A percentile compares a stretch with the other conserved stretches of the same genome.
Conservation (phyloP, 2,113 vertebrate species). For the Oncorhynchus keta region DNA sequence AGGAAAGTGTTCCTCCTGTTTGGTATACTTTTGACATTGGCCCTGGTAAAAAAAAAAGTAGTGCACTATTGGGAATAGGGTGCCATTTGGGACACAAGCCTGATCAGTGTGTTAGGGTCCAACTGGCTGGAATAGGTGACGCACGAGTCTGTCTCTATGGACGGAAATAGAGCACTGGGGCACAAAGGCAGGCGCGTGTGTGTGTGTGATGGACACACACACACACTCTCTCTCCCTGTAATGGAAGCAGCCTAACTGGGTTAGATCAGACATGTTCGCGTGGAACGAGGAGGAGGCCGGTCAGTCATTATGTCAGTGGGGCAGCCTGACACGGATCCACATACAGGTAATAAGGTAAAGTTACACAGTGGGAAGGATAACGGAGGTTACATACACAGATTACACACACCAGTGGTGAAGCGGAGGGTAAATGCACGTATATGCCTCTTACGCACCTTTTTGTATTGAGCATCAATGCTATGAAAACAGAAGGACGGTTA, state of each 20-base stretch:
- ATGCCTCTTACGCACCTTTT: neutral
- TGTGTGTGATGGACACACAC: neutral
- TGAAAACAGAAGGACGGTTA: too few species aligned
- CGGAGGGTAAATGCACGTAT: neutral
- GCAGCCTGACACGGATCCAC: neutral
- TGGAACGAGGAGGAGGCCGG: neutral
- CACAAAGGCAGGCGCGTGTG: neutral
- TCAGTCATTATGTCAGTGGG: neutral
- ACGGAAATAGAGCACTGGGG: constrained; percentile 13
- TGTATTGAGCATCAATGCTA: too few species aligned
- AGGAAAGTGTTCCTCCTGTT: too few species aligned
- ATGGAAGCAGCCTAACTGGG: neutral
- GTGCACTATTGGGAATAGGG: too few species aligned
- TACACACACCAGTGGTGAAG: neutral
- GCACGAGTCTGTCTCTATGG: neutral
- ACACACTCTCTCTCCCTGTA: neutral
- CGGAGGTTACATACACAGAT: neutral
- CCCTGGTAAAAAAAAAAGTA: too few species aligned
- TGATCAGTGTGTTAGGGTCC: neutral
- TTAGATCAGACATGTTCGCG: neutral
- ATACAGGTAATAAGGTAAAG: neutral
- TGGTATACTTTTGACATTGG: too few species aligned
- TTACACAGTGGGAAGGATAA: neutral
- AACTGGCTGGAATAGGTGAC: constrained; percentile 8
- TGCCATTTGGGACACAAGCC: neutral